Evolutionary conservation across 2,797 vertebrate species (phyloP).

Genomic region (Sebastes dallii): DNA sequence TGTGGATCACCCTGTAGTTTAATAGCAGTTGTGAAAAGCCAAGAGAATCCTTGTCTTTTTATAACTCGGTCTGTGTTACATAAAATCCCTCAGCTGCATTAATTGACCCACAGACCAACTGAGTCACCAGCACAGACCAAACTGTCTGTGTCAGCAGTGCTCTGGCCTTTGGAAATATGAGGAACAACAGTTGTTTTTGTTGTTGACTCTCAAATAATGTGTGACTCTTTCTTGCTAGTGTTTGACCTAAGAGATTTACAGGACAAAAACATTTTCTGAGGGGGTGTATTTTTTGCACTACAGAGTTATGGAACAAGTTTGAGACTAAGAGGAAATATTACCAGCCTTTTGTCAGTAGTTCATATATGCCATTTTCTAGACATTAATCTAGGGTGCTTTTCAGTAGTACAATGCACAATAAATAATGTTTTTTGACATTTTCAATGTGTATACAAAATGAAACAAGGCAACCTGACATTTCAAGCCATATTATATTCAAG

Average conservation of each 20-base stretch:
- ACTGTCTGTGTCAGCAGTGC: slow-evolving; percentile 6
- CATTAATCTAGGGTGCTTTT: background rate
- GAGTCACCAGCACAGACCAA: background rate
- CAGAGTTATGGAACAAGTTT: background rate
- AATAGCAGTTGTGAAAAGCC: slow-evolving; percentile 1
- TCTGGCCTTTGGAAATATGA: slow-evolving; percentile 15
- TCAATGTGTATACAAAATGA: background rate
- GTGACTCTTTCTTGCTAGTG: background rate
- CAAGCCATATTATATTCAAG: background rate
- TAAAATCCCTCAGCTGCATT: slow-evolving; percentile 14
- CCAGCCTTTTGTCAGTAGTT: background rate
- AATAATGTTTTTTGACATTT: background rate
- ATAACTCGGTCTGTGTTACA: slow-evolving; percentile 14
- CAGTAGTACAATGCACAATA: background rate
- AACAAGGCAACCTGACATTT: background rate
- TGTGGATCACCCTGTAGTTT: background rate
- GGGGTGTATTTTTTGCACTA: background rate
- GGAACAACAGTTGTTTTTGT: slow-evolving; percentile 24
- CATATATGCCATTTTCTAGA: background rate
- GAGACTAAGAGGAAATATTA: background rate
- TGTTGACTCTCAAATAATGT: slow-evolving; percentile 1
- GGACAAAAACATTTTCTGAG: background rate
- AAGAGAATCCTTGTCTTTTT: slow-evolving; percentile 25
- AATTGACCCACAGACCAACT: background rate
- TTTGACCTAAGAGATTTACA: background rate